Evolutionary conservation across 2,113 vertebrate species (phyloP).

Genomic region (Prunella fulvescens): DNA sequence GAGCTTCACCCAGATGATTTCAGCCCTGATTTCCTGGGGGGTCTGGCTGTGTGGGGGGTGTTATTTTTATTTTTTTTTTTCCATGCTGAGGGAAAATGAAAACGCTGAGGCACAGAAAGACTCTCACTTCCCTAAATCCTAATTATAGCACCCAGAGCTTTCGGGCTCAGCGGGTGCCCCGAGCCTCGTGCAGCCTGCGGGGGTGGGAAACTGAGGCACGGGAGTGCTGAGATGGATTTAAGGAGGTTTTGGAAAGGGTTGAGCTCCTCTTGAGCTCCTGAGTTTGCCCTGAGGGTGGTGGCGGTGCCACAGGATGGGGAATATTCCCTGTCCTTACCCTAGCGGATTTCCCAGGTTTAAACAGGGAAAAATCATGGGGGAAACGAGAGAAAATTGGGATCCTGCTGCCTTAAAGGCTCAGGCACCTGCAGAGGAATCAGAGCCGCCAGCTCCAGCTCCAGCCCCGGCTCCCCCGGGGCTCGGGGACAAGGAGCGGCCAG

Average conservation of each 20-base stretch:
- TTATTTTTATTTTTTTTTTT: neutral
- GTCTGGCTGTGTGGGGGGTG: neutral
- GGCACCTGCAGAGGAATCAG: neutral
- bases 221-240: neutral
- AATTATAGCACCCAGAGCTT: neutral
- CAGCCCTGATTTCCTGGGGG: neutral
- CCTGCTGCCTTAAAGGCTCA: neutral
- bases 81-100: neutral
- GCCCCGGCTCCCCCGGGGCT: neutral
- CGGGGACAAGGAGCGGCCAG: neutral
- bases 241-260: neutral
- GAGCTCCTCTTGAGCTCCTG: neutral
- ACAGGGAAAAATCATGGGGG: rapidly evolving
- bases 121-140: conserved; percentile 46
- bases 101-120: neutral
- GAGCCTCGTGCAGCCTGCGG: neutral
- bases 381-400: rapidly evolving
- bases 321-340: neutral
- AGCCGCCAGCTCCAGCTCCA: neutral
- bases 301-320: rapidly evolving
- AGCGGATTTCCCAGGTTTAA: too few relatives aligned
- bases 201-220: neutral
- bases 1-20: neutral
- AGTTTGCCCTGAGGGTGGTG: rapidly evolving
- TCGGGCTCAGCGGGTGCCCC: neutral